Evolutionary conservation across 2,888 invertebrate species (phyloP).

Genomic region (Linyphia triangularis): DNA sequence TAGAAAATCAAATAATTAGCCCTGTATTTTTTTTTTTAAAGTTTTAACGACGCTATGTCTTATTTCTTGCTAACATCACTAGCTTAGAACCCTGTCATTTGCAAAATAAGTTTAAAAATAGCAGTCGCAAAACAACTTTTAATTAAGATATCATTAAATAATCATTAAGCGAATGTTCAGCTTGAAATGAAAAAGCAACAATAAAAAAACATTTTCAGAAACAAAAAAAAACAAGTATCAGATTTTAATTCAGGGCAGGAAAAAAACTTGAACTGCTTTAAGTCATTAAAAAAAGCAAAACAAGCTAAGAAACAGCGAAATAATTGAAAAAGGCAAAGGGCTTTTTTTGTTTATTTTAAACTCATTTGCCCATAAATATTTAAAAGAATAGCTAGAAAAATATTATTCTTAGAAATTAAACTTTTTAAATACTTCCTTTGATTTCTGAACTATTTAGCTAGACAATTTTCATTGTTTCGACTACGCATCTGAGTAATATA

Average conservation of each 20-base stretch:
- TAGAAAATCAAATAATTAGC: too few species aligned
- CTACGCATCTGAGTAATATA: too few species aligned
- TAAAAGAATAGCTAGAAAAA: neutral
- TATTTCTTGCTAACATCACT: too few species aligned
- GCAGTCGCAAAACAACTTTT: neutral
- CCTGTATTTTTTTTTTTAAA: too few species aligned
- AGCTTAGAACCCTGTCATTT: neutral
- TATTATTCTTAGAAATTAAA: too few species aligned
- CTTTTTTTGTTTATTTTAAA: neutral
- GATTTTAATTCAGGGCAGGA: neutral
- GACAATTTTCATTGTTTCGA: too few species aligned
- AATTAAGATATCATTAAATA: conserved; percentile 38
- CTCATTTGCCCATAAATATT: neutral
- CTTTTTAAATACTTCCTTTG: too few species aligned
- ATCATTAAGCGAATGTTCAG: neutral
- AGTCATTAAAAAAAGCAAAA: neutral
- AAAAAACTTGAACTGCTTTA: neutral
- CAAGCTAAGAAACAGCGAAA: neutral
- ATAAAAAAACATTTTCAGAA: neutral
- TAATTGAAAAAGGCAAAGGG: neutral
- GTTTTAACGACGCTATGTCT: too few species aligned
- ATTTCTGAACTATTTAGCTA: too few species aligned
- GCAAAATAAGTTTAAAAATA: neutral
- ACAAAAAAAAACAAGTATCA: neutral
- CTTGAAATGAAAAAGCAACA: neutral